Evolutionary conservation across 2,888 invertebrate species (phyloP), one percentile per base, ranked within the genome.

Genomic region (Habrosyne pyritoides): DNA sequence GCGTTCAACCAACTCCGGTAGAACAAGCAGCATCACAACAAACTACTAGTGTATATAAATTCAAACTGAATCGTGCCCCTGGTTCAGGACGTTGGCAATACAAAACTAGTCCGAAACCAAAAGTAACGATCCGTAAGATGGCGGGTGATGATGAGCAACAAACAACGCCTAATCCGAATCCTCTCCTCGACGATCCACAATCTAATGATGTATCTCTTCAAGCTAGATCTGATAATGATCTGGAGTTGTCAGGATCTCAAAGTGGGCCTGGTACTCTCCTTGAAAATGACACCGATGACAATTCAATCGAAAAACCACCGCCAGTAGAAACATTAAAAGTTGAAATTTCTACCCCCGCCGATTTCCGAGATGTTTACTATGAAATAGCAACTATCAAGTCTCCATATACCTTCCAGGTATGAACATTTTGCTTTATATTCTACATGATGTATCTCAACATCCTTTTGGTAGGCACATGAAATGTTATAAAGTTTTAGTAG

Each of bases 1-100:
- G 95, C 70, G 87, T 94, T 56, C 94, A 94, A 80, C 83, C 93
- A 61, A 81, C 93, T 57, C 79, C 94, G 63, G 91, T 93, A 2
- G 95, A 95, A 66, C 90, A 93, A 74, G 87, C 84, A 22, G 81
- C 89, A 10, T 85, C 92, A 48, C 73, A 88, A 53, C 81, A 92
- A 21, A 92, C 94, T 5, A 94, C 95, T 42, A 95, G 95, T 64
- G 88, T 96, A 57, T 96, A 96, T 78, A 96, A 97, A 86, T 95
- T 97, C 73, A 97, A 97, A 82, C 87, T 97, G 47, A 96, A 97
- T 76, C 93, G 97, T 49, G 94, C 97, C 12, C 96, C 96, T 51
- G 97, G 97, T 4, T 95, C 96, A 48, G 97, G 97, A 53, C 95
- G 98, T 67, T 98, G 98, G 98, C 97, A 97, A 72, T 98, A 97